Percentiles rank a stretch among this genome's conserved stretches.
Conservation (phyloP, 2,888 invertebrate species). For the Drosophila mimica region DNA sequence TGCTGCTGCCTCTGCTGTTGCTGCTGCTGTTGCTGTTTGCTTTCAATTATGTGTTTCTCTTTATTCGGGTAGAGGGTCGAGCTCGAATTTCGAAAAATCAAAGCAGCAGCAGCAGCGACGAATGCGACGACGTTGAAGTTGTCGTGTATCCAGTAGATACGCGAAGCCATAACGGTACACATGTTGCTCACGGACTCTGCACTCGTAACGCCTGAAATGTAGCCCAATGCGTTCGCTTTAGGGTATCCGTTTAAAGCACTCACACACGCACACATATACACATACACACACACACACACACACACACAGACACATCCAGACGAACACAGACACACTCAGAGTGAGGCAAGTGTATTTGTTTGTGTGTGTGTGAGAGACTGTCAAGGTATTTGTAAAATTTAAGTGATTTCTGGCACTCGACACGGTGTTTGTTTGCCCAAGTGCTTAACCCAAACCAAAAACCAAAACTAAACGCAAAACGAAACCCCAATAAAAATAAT, state of each 20-base stretch:
- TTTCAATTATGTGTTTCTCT: conserved; percentile 24
- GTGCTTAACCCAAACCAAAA: conserved; percentile 32
- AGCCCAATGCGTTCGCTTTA: conserved; percentile 74
- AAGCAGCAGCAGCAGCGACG: conserved; percentile 48
- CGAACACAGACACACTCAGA: conserved; percentile 15
- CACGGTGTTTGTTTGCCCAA: conserved; percentile 21
- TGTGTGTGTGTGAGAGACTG: conserved; percentile 16
- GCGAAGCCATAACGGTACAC: conserved; percentile 82
- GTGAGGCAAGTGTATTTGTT: conserved; percentile 18
- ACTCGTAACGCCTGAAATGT: conserved; percentile 62
- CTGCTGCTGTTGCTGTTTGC: background rate
- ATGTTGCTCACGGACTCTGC: conserved; percentile 78
- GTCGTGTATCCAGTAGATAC: conserved; percentile 74
- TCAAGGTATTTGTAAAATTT: conserved; percentile 48
- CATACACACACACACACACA: conserved; percentile 9
- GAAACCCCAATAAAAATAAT: background rate
- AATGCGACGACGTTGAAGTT: conserved; percentile 27
- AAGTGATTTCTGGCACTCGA: conserved; percentile 40
- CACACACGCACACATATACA: conserved; percentile 33
- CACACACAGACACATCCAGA: conserved; percentile 5
- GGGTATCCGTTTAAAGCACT: conserved; percentile 70
- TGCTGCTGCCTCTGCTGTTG: background rate
- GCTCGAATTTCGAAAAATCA: conserved; percentile 61
- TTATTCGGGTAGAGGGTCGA: background rate
- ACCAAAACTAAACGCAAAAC: background rate